Conservation (phyloP, 2,888 invertebrate genomes). For the Cerceris rybyensis region DNA sequence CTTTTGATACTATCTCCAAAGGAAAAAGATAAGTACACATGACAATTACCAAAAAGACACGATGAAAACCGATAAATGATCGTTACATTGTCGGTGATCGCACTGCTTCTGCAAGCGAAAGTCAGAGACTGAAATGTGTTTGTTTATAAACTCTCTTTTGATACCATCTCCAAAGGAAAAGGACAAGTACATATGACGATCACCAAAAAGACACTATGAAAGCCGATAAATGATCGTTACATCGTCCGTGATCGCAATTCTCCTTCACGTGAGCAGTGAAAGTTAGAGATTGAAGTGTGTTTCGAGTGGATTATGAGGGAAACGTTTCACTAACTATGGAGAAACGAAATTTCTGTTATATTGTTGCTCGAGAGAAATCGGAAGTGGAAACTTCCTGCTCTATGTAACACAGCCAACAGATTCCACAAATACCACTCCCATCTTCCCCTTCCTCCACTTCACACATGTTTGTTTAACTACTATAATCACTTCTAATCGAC, state of each 20-base stretch:
- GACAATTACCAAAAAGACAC: too few species aligned
- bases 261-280: conserved; percentile 57
- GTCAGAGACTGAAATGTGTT: too few species aligned
- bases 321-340: conserved; percentile 37
- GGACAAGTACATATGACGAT: background rate
- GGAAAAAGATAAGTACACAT: too few species aligned
- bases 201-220: conserved; percentile 13
- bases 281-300: conserved; percentile 57
- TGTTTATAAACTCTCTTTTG: background rate
- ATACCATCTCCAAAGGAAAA: too few species aligned
- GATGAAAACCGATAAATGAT: too few species aligned
- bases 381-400: conserved; percentile 19
- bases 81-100: too few species aligned
- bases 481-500: too few species aligned
- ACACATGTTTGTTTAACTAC: too few species aligned
- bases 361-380: conserved; percentile 17
- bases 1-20: too few species aligned
- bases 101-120: too few species aligned
- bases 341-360: conserved; percentile 17
- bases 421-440: too few species aligned
- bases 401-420: background rate
- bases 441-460: too few species aligned
- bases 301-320: conserved; percentile 27
- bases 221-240: conserved; percentile 12
- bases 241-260: conserved; percentile 13